Evolutionary conservation across 30 jellyfish, hydroid and myxozoan species (phyloP).

Genomic region (Pelagia noctiluca): DNA sequence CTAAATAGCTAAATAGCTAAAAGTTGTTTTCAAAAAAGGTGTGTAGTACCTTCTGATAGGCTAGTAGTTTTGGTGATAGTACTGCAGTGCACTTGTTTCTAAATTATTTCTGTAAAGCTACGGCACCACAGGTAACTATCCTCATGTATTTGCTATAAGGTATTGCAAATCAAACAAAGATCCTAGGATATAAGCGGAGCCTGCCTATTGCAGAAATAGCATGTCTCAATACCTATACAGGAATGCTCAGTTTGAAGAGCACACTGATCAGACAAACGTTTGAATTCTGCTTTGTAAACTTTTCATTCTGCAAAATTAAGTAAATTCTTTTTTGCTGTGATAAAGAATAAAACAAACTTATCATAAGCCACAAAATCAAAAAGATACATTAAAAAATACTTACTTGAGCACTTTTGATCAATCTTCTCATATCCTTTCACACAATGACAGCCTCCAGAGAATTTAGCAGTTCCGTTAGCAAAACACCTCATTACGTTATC

Average conservation of each 20-base stretch:
- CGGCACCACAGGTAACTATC: no score
- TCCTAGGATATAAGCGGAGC: background rate
- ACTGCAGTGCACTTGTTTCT: no score
- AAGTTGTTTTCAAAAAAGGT: no score
- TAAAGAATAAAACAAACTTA: no score
- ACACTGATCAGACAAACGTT: background rate
- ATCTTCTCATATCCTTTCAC: conserved; percentile 36
- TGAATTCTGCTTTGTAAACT: background rate
- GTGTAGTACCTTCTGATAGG: no score
- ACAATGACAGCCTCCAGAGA: conserved; percentile 63
- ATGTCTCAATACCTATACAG: background rate
- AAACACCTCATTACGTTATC: conserved; percentile 8
- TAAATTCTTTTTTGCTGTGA: background rate
- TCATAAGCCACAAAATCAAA: no score
- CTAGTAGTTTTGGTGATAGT: no score
- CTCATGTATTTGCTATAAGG: no score
- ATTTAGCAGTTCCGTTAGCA: conserved; percentile 32
- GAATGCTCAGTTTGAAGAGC: background rate
- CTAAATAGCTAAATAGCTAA: no score
- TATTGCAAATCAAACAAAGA: no score
- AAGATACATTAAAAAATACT: background rate
- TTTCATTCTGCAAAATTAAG: background rate
- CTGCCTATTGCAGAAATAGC: background rate
- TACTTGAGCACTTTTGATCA: conserved; percentile 3
- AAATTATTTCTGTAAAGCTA: no score